Conservation (phyloP, 2,888 invertebrate genomes). For the Mylabris sibirica region DNA sequence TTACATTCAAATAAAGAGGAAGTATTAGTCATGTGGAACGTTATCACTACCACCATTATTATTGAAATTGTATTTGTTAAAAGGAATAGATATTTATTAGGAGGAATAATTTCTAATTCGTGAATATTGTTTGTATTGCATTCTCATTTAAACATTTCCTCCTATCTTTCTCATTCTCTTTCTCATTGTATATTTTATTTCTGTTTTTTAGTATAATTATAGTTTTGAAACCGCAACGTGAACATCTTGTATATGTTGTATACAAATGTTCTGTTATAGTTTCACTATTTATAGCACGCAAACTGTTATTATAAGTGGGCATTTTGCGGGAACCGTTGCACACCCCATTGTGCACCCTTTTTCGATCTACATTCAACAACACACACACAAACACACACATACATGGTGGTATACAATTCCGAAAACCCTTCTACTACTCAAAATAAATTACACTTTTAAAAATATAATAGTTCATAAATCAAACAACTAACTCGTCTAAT, state of each 20-base stretch:
- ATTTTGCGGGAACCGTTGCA: slow-evolving; percentile 42
- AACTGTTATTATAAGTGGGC: slow-evolving; percentile 39
- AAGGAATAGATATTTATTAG: neutral
- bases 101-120: slow-evolving; percentile 21
- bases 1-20: neutral
- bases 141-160: neutral
- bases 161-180: neutral
- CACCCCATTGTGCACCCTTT: slow-evolving; percentile 38
- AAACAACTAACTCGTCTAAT: slow-evolving; percentile 32
- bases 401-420: no score
- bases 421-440: slow-evolving; percentile 29
- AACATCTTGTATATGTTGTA: slow-evolving; percentile 38
- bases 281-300: slow-evolving; percentile 31
- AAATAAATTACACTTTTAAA: slow-evolving; percentile 39
- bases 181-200: no score
- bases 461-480: slow-evolving; percentile 37
- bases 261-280: slow-evolving; percentile 28
- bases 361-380: neutral
- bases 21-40: neutral
- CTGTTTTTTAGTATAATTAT: slow-evolving; percentile 36
- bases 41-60: neutral
- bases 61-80: neutral
- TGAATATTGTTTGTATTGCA: slow-evolving; percentile 24
- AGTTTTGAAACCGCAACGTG: slow-evolving; percentile 38
- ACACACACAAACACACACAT: neutral